A percentile compares a stretch with the other conserved stretches of the same genome.
Conservation (phyloP, 2,888 invertebrate genomes). For the Kryphioiulus occultus region DNA sequence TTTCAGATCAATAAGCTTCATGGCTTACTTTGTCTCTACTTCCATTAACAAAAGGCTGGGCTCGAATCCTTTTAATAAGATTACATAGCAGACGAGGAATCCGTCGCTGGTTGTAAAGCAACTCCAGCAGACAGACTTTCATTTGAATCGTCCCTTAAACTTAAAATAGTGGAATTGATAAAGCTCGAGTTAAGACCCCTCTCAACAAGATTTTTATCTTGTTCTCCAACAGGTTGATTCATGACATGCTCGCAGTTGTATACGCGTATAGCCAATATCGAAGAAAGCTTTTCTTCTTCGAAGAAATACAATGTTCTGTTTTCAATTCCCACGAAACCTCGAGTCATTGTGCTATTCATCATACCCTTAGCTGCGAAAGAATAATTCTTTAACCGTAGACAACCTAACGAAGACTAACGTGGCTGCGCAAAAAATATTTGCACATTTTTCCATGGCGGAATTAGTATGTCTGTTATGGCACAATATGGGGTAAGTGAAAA, state of each 20-base stretch:
- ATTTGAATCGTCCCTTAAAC: not conserved
- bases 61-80: slow-evolving; percentile 25
- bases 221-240: slow-evolving; percentile 19
- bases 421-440: not conserved
- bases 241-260: not conserved
- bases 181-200: not conserved
- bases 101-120: not conserved
- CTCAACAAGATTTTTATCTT: slow-evolving; percentile 37
- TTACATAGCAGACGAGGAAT: not conserved
- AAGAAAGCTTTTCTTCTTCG: not conserved
- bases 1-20: slow-evolving; percentile 5
- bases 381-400: not conserved
- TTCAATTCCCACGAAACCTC: slow-evolving; percentile 29
- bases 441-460: not conserved
- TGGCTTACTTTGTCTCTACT: slow-evolving; percentile 26
- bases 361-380: not conserved
- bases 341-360: slow-evolving; percentile 12
- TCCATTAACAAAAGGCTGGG: slow-evolving; percentile 8
- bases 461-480: not conserved
- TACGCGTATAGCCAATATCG: not conserved
- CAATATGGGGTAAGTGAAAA: not conserved
- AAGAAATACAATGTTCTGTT: not conserved
- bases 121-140: not conserved
- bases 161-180: slow-evolving; percentile 39
- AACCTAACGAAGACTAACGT: not conserved